phyloP scores from a whole-genome alignment of 30 jellyfish, hydroid and myxozoan genomes.

The Clytia hemisphaerica region DNA sequence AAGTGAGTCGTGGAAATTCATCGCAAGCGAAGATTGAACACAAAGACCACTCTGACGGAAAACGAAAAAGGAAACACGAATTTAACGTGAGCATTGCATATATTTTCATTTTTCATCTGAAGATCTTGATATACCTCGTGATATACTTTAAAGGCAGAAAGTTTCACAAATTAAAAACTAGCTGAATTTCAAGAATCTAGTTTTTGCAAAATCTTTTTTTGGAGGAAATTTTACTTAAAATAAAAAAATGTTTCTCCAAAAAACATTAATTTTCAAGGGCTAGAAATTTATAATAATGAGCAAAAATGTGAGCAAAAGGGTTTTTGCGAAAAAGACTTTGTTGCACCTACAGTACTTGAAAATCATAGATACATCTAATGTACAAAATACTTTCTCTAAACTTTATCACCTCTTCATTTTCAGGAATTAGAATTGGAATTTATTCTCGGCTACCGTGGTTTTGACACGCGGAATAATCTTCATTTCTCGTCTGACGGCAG shows the following conservation, averaged over 20 bases:
- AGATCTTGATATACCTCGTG: too few species aligned
- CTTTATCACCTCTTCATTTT: too few species aligned
- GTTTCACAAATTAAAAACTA: too few species aligned
- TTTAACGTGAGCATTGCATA: slow-evolving; percentile 26
- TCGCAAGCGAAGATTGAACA: slow-evolving; percentile 47
- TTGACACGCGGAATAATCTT: slow-evolving; percentile 83
- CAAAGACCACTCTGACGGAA: slow-evolving; percentile 49
- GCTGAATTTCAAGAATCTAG: too few species aligned
- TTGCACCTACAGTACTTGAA: not conserved
- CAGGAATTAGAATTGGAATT: slow-evolving; percentile 71
- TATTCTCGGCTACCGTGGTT: slow-evolving; percentile 94
- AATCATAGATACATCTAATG: not conserved
- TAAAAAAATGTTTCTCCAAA: too few species aligned
- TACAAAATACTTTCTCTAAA: not conserved
- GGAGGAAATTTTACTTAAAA: too few species aligned
- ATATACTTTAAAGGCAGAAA: too few species aligned
- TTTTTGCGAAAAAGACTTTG: not conserved
- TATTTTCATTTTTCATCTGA: not conserved
- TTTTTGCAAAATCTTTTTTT: too few species aligned
- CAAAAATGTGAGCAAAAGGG: not conserved
- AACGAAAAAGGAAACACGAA: slow-evolving; percentile 47
- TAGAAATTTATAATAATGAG: too few species aligned
- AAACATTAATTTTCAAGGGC: too few species aligned
- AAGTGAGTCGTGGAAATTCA: slow-evolving; percentile 65
- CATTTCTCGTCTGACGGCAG: slow-evolving; percentile 86